Conservation (phyloP, 2,888 invertebrate genomes). For the Acanthoscelides obtectus region DNA sequence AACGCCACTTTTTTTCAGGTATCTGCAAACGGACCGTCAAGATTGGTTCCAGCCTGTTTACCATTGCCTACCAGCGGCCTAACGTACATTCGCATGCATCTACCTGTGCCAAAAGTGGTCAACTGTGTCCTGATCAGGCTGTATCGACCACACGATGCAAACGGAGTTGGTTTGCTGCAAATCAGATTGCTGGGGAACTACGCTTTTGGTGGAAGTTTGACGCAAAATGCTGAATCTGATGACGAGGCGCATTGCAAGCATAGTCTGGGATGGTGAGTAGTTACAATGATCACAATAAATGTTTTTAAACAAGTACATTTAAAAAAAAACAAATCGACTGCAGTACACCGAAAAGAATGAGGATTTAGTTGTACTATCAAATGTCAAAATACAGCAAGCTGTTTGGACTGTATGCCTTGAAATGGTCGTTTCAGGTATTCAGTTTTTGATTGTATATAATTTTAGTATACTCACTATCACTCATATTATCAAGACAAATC, state of each 20-base stretch:
- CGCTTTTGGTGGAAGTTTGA: conserved; percentile 64
- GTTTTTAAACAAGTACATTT: too few relatives aligned
- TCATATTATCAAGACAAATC: too few relatives aligned
- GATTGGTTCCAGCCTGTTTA: conserved; percentile 77
- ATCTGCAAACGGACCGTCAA: conserved; percentile 74
- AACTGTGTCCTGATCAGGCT: conserved; percentile 70
- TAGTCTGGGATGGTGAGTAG: conserved; percentile 21
- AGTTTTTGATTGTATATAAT: too few relatives aligned
- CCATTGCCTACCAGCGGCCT: conserved; percentile 84
- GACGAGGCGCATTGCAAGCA: conserved; percentile 53
- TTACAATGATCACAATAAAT: too few relatives aligned
- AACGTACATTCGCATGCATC: conserved; percentile 78
- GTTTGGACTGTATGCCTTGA: too few relatives aligned
- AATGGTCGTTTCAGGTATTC: too few relatives aligned
- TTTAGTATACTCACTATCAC: too few relatives aligned
- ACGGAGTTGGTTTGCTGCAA: conserved; percentile 84
- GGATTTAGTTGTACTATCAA: too few relatives aligned
- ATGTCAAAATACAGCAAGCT: too few relatives aligned
- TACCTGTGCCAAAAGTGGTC: conserved; percentile 80
- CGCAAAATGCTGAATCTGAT: conserved; percentile 45
- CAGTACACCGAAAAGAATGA: too few relatives aligned
- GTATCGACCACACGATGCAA: conserved; percentile 85
- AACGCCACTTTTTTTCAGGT: conserved; percentile 26
- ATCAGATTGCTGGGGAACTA: conserved; percentile 80
- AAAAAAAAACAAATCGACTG: too few relatives aligned